Percentiles rank a stretch among this genome's conserved stretches.
These are phyloP conservation scores for Radopholus similis DNA, from an alignment of 1,140 invertebrate species.

Conservation along the genomic window DNA sequence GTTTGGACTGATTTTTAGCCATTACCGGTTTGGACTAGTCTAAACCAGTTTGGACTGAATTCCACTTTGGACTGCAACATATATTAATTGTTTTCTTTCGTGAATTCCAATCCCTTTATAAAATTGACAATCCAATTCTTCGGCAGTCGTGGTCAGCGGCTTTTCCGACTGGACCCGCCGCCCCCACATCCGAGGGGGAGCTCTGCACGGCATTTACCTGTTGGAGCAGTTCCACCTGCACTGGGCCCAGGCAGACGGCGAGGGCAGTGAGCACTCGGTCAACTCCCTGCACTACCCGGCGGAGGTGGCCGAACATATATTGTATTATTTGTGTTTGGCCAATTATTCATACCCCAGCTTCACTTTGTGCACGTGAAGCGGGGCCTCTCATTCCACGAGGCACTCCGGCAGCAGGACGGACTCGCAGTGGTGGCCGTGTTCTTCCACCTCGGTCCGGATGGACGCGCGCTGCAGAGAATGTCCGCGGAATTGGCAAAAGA, in stretches of 20 bases:
- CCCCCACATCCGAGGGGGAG: constrained; percentile 65
- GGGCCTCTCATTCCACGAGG: constrained; percentile 25
- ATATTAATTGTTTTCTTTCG: too few species aligned
- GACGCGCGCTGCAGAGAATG: neutral
- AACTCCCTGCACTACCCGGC: constrained; percentile 66
- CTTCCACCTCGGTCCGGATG: constrained; percentile 1
- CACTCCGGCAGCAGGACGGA: constrained; percentile 32
- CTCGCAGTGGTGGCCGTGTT: constrained; percentile 50
- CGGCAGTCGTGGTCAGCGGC: too few species aligned
- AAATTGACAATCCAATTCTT: too few species aligned
- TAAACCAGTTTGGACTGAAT: too few species aligned
- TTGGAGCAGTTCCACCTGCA: constrained; percentile 80
- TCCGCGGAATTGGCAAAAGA: neutral
- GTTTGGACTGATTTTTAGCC: too few species aligned
- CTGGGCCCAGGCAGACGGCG: constrained; percentile 75
- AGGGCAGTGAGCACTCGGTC: constrained; percentile 81
- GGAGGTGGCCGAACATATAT: too few species aligned
- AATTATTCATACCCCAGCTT: too few species aligned
- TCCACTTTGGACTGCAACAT: too few species aligned
- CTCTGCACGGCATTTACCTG: constrained; percentile 70
- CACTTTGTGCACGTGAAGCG: constrained; percentile 31
- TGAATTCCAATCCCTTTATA: too few species aligned
- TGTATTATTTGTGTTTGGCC: too few species aligned
- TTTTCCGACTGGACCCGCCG: too few species aligned
- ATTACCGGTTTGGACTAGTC: too few species aligned